Conservation (phyloP, 1,140 invertebrate genomes). For the Ips nitidus region DNA sequence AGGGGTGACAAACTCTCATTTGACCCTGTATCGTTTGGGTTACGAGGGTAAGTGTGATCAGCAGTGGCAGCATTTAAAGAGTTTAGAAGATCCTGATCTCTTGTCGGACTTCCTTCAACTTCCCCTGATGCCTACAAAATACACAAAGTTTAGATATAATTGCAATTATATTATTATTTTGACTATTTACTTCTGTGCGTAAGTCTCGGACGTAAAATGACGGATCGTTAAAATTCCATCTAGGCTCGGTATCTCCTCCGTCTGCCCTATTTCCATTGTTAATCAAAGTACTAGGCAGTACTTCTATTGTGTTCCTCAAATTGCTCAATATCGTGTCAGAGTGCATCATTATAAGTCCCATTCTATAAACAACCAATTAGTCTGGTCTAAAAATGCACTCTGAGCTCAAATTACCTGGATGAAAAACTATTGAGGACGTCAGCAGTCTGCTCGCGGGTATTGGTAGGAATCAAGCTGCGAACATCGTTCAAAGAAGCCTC, state of each 20-base stretch:
- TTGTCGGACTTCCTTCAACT: not conserved
- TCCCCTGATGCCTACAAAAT: too few species aligned
- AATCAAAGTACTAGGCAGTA: conserved; percentile 34
- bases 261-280: conserved; percentile 1
- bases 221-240: conserved; percentile 40
- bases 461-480: conserved; percentile 40
- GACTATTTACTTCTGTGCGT: conserved; percentile 15
- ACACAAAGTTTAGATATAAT: too few species aligned
- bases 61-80: conserved; percentile 39
- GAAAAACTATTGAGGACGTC: conserved; percentile 49
- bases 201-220: conserved; percentile 45
- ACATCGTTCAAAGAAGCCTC: conserved; percentile 49
- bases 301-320: conserved; percentile 44
- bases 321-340: conserved; percentile 49
- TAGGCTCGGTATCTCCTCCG: conserved; percentile 18
- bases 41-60: conserved; percentile 51
- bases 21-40: conserved; percentile 36
- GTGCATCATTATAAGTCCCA: conserved; percentile 49
- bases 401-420: conserved; percentile 31
- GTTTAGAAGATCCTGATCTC: conserved; percentile 7
- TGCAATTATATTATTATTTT: too few species aligned
- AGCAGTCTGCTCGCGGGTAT: conserved; percentile 42
- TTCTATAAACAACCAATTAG: conserved; percentile 5
- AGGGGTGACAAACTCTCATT: conserved; percentile 44
- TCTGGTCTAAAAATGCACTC: not conserved